Base-by-base conservation (phyloP, 2,888 invertebrate genomes). In the Spisula solida region DNA sequence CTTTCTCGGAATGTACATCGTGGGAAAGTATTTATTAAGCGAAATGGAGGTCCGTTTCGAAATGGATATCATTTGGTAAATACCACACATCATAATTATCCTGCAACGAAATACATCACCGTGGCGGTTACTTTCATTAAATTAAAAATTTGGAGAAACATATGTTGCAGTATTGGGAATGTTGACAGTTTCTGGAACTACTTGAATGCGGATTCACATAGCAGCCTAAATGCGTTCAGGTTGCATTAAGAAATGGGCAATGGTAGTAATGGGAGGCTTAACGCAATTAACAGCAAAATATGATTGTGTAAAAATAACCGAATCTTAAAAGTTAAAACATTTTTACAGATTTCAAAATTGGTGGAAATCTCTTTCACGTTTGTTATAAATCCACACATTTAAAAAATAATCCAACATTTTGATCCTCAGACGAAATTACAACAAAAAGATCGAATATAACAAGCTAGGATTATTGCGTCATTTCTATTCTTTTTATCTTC, bases 401-500 rank as follows among this genome's bases (percentile, higher is more conserved):
- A 75, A 75, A 75, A 31, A 75, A 75, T 75, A 12, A 34, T 34
- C 34, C 34, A 31, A 75, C 34, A 34, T 75, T 66, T 66, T 4
- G 31, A 75, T 34, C 75, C 34, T 75, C 34, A 31, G 75, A 25
- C 31, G 31, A 34, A 75, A 75, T 34, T 25, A 25, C 34, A 18
- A 75, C 75, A 75, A 75, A 60, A 75, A 75, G 75, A 31, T 75
- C 75, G 75, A 75, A 75, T 31, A 75, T 16, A 34, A 16, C 75
- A 14, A 34, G 31, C 1, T 2, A 2, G 6, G 75, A 31, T 75
- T 75, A 31, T 75, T 31, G 31, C 29, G 5, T 14, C 34, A 12
- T 34, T 2, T 0, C 75, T 34, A 18, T 34, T 12, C 31, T 31
- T 75, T 66, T 75, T 34, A 75, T 34, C 75, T 75, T 29, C 12